phyloP scores from a whole-genome alignment of 1,140 invertebrate genomes.

The Drosophila oshimai region DNA sequence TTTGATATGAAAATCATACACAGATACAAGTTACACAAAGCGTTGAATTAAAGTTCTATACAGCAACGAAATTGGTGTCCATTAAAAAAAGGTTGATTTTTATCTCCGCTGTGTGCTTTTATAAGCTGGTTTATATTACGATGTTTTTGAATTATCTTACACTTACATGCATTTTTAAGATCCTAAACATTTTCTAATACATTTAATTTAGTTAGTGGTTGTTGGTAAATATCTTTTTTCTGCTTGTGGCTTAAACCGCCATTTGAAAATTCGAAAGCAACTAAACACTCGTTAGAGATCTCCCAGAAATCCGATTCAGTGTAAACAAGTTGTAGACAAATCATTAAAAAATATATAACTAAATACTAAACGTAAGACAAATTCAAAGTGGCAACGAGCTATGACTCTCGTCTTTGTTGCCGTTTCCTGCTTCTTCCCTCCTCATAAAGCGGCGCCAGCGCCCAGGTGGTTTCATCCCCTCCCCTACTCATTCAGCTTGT shows the following conservation, averaged over 20 bases:
- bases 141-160: constrained; percentile 57
- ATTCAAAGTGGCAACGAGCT: constrained; percentile 17
- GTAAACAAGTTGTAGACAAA: neutral
- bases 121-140: constrained; percentile 15
- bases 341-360: neutral
- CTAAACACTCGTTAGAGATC: neutral
- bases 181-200: constrained; percentile 79
- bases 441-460: constrained; percentile 51
- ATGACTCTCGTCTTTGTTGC: constrained; percentile 17
- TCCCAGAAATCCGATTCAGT: neutral
- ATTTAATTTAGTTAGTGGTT: constrained; percentile 63
- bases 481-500: constrained; percentile 95
- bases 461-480: constrained; percentile 13
- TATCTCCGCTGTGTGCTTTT: constrained; percentile 11
- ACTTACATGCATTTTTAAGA: constrained; percentile 56
- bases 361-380: neutral
- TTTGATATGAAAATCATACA: constrained; percentile 34
- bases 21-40: constrained; percentile 6
- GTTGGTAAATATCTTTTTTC: constrained; percentile 8
- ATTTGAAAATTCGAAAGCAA: neutral
- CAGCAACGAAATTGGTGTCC: constrained; percentile 38
- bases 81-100: constrained; percentile 1
- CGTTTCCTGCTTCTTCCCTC: constrained; percentile 25
- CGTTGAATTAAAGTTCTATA: constrained; percentile 28
- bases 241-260: neutral